Conservation (phyloP, 1,140 invertebrate genomes). For the Brachionus paranguensis region DNA sequence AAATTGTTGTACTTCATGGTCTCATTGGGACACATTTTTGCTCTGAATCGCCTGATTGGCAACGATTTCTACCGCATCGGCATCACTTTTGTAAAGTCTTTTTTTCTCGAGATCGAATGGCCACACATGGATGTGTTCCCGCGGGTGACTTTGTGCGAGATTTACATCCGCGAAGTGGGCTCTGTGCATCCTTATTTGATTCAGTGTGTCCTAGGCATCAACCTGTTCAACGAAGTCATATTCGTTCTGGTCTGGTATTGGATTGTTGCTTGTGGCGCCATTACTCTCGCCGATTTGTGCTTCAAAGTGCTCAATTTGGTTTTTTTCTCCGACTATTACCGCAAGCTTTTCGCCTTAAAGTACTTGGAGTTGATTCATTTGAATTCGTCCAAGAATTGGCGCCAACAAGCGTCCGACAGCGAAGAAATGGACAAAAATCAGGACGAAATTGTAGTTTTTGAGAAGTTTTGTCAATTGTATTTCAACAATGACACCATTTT, state of each 20-base stretch:
- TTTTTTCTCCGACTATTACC: background rate
- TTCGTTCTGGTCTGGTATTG: constrained; percentile 55
- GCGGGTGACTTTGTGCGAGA: constrained; percentile 41
- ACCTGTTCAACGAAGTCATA: constrained; percentile 55
- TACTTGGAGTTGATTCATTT: constrained; percentile 22
- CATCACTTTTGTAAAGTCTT: constrained; percentile 2
- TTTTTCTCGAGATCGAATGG: constrained; percentile 17
- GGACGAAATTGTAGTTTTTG: background rate
- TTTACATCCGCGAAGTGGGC: constrained; percentile 31
- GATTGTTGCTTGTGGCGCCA: constrained; percentile 47
- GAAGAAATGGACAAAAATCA: background rate
- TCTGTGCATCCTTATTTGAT: constrained; percentile 47
- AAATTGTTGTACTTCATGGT: background rate
- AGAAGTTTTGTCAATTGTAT: constrained; percentile 23
- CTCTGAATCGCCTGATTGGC: background rate
- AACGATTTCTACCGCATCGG: constrained; percentile 5
- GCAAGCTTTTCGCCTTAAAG: background rate
- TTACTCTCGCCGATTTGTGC: background rate
- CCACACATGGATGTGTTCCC: constrained; percentile 31
- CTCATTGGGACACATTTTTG: background rate
- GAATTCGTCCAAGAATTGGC: background rate
- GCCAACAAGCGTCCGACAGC: background rate
- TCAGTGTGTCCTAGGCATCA: constrained; percentile 52
- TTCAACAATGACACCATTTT: constrained; percentile 34
- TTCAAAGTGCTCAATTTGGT: background rate